phyloP scores from a whole-genome alignment of 2,113 vertebrate genomes.

The Alexandromys fortis region DNA sequence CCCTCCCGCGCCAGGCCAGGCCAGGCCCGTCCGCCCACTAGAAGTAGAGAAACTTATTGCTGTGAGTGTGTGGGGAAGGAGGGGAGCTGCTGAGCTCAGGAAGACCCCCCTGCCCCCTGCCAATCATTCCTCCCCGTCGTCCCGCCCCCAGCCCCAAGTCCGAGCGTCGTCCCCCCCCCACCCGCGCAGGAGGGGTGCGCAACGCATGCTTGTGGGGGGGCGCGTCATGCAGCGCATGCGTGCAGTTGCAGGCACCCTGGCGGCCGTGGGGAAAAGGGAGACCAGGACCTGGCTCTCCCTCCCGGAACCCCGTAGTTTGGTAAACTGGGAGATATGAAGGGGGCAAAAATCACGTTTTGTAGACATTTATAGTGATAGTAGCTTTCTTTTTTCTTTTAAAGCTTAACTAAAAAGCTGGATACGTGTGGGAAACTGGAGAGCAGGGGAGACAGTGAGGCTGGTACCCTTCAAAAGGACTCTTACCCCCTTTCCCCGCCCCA shows the following conservation, averaged over 20 bases:
- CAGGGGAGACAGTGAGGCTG: slow-evolving; percentile 56
- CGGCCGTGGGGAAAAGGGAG: slow-evolving; percentile 61
- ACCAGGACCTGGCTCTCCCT: slow-evolving; percentile 51
- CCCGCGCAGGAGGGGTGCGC: slow-evolving; percentile 68
- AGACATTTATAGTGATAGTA: slow-evolving; percentile 42
- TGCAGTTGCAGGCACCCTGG: slow-evolving; percentile 77
- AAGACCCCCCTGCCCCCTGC: slow-evolving; percentile 44
- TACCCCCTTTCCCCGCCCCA: slow-evolving; percentile 55
- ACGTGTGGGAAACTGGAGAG: slow-evolving; percentile 65
- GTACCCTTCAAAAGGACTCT: slow-evolving; percentile 67
- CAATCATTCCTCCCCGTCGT: slow-evolving; percentile 62
- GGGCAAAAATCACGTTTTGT: background rate
- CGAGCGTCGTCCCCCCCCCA: slow-evolving; percentile 56
- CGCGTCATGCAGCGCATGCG: slow-evolving; percentile 82
- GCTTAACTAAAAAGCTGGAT: slow-evolving; percentile 77
- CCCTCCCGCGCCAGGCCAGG: slow-evolving; percentile 59
- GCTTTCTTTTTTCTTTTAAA: slow-evolving; percentile 58
- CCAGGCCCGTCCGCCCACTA: slow-evolving; percentile 68
- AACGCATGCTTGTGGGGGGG: slow-evolving; percentile 72
- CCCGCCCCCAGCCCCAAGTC: slow-evolving; percentile 73
- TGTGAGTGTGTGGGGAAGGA: slow-evolving; percentile 67
- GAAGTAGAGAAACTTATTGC: slow-evolving; percentile 79
- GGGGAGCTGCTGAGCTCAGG: slow-evolving; percentile 66
- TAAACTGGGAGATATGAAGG: slow-evolving; percentile 21
- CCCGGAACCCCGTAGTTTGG: slow-evolving; percentile 64